phyloP scores from a whole-genome alignment of 1,140 invertebrate genomes.

The Orius laevigatus region DNA sequence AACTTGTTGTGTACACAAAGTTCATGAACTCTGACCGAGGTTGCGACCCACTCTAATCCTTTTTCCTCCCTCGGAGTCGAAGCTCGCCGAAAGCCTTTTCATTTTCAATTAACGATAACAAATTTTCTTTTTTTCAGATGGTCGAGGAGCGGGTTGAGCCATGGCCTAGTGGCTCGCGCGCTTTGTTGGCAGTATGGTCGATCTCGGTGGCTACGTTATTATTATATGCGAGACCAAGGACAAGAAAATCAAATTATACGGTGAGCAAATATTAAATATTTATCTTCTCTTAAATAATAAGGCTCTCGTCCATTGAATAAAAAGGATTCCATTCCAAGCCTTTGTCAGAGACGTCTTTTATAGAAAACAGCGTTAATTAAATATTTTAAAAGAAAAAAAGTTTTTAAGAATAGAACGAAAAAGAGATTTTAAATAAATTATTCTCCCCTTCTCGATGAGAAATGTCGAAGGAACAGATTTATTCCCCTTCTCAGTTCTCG shows the following conservation, averaged over 20 bases:
- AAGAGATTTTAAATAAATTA: too few species aligned
- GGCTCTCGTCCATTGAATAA: not conserved
- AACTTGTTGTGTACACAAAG: not conserved
- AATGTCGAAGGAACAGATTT: too few species aligned
- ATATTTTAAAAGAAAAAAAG: too few species aligned
- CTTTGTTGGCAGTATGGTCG: conserved; percentile 45
- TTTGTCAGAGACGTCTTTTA: too few species aligned
- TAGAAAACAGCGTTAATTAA: not conserved
- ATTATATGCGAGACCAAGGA: conserved; percentile 85
- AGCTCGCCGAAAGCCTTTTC: too few species aligned
- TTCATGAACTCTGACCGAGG: not conserved
- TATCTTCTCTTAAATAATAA: not conserved
- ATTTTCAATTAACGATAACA: not conserved
- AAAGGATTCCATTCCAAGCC: too few species aligned
- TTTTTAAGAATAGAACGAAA: too few species aligned
- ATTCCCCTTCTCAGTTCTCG: too few species aligned
- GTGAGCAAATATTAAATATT: conserved; percentile 37
- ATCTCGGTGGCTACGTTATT: conserved; percentile 90
- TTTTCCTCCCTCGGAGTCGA: too few species aligned
- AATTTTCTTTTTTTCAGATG: conserved; percentile 4
- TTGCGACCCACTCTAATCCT: not conserved
- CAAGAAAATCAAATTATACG: conserved; percentile 86
- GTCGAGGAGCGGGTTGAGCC: conserved; percentile 5
- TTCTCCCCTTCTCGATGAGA: too few species aligned
- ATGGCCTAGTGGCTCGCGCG: conserved; percentile 10